Conservation (phyloP, 2,113 vertebrate species). For the Salvelinus alpinus region DNA sequence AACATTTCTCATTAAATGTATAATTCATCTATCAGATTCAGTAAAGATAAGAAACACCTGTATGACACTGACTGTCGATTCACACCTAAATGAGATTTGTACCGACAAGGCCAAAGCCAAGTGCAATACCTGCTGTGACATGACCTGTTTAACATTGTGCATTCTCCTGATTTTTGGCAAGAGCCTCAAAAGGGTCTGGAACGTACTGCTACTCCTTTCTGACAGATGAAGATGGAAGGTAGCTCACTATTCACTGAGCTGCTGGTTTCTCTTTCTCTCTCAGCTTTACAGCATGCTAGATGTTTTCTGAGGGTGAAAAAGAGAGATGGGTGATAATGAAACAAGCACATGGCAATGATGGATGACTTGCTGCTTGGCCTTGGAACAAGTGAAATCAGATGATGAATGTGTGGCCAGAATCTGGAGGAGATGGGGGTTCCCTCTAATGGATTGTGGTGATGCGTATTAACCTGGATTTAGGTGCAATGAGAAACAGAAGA, state of each 20-base stretch:
- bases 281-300: background rate
- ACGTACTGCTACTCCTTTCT: conserved; percentile 9
- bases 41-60: too few relatives aligned
- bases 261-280: background rate
- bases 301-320: background rate
- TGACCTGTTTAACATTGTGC: conserved; percentile 3
- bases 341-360: conserved; percentile 3
- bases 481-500: background rate
- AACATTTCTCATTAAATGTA: too few relatives aligned
- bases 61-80: background rate
- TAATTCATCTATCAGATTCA: too few relatives aligned
- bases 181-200: background rate
- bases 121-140: conserved; percentile 10
- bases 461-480: background rate
- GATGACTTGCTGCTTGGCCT: background rate
- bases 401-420: conserved; percentile 2
- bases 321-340: conserved; percentile 2
- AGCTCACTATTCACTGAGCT: background rate
- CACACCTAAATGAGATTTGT: background rate
- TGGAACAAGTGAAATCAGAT: background rate
- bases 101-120: background rate
- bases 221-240: conserved; percentile 26
- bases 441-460: background rate
- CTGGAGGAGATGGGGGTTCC: background rate
- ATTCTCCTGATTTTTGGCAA: conserved; percentile 6